These are phyloP conservation scores for Semnornis frantzii DNA, from an alignment of 2,113 vertebrate genomes.

Conservation along the genomic window DNA sequence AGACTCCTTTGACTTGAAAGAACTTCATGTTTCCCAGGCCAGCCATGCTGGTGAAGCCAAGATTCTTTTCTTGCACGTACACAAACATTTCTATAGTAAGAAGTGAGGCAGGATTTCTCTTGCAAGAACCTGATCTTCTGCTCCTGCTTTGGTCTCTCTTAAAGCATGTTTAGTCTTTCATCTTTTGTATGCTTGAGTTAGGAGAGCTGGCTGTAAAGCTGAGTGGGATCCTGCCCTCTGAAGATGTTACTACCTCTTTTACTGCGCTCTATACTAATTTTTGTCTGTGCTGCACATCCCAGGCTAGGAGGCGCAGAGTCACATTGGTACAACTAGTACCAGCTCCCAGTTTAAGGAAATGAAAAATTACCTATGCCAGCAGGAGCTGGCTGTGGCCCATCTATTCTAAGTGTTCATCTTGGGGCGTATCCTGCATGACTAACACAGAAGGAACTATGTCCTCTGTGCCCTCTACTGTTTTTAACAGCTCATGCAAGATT, in stretches of 20 bases:
- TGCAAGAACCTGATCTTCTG: not conserved
- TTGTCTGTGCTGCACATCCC: not conserved
- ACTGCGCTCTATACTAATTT: too few relatives aligned
- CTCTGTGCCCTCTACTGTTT: not conserved
- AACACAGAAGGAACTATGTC: not conserved
- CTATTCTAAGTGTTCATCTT: accelerated
- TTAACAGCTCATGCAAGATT: not conserved
- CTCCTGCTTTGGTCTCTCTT: not conserved
- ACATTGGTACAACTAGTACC: not conserved
- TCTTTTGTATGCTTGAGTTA: not conserved
- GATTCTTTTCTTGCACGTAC: accelerated
- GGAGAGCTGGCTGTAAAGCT: not conserved
- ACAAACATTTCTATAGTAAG: not conserved
- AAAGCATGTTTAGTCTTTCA: not conserved
- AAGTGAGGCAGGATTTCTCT: not conserved
- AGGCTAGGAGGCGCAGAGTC: not conserved
- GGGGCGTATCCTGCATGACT: accelerated
- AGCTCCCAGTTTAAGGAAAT: not conserved
- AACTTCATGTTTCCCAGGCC: not conserved
- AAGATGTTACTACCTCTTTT: not conserved
- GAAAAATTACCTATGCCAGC: not conserved
- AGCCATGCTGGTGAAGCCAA: not conserved
- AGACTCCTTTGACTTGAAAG: not conserved
- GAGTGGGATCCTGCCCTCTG: not conserved
- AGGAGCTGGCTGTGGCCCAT: not conserved